Base-by-base conservation (phyloP, 2,113 vertebrate genomes). In the Pycnonotus jocosus region DNA sequence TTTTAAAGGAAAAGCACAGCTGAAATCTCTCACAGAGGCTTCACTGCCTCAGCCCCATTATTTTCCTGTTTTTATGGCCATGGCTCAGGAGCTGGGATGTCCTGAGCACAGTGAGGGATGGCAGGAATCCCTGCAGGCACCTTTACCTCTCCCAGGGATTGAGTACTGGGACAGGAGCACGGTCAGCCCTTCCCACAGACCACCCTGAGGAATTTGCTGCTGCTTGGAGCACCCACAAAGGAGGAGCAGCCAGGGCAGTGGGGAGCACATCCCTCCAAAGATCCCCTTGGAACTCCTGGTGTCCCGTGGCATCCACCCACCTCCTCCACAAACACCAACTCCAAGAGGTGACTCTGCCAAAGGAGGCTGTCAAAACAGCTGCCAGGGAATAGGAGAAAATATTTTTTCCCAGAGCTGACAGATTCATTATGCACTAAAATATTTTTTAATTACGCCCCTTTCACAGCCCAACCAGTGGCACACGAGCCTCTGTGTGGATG, bases 401-500 rank as follows among this genome's bases (percentile, higher is more conserved):
- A 28, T 57, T 66, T 47, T 33, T 62, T 25, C 27, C 71, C 68
- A 42, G 45, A 65, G n/a, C 64, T 81, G 68, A 42, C 54, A 88
- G 42, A 56, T 56, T 20, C 5, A 28, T 60, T 47, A 23, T 6
- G 11, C 40, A 37, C 40, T 60, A 21, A 70, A 62, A 38, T 6
- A 37, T 37, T n/a, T 60, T 79, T 77, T 61, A 80, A 70, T 65
- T 38, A 38, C 1, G 5, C 12, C 13, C 53, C 15, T 82, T 53
- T 47, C 50, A 40, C 42, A 44, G 50, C 65, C 35, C 62, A 31
- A 44, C 14, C 16, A 64, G 48, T 4, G 53, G 45, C 66, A 79
- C 38, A 37, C 0, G 0, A 58, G n/a, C 12, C 38, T 86, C 40
- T 42, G 42, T 58, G 0, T n/a, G 65, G 40, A 33, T 53, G 58